Evolutionary conservation across 2,888 invertebrate species (phyloP).

Genomic region (Theodoxus fluviatilis): DNA sequence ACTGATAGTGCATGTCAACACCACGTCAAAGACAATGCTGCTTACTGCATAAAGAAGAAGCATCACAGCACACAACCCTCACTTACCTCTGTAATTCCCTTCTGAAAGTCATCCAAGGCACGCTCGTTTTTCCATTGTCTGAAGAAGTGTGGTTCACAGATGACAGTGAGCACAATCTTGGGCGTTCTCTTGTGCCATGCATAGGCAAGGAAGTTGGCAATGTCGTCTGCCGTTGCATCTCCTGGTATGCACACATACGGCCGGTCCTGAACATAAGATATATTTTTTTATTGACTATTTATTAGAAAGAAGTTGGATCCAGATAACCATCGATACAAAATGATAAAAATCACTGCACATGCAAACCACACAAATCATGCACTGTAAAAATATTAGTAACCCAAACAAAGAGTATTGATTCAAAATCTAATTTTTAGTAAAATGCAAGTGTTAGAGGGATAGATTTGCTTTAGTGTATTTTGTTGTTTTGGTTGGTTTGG

Average conservation of each 20-base stretch:
- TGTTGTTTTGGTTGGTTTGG: too few relatives aligned
- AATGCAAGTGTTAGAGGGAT: too few relatives aligned
- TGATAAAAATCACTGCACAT: neutral
- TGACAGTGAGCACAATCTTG: constrained; percentile 50
- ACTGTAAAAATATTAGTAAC: too few relatives aligned
- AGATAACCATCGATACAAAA: neutral
- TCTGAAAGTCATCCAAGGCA: constrained; percentile 51
- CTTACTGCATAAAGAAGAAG: too few relatives aligned
- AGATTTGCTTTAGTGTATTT: too few relatives aligned
- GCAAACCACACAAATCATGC: neutral
- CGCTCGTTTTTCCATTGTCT: constrained; percentile 45
- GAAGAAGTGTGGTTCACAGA: constrained; percentile 43
- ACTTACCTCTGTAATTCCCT: constrained; percentile 52
- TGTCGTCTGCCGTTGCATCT: constrained; percentile 37
- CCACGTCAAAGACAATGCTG: too few relatives aligned
- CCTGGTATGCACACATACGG: constrained; percentile 44
- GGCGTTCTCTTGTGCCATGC: constrained; percentile 50
- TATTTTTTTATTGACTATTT: neutral
- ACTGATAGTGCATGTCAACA: too few relatives aligned
- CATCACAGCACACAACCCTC: too few relatives aligned
- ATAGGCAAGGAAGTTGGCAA: constrained; percentile 46
- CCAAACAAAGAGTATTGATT: too few relatives aligned
- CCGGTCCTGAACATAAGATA: constrained; percentile 27
- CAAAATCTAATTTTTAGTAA: too few relatives aligned
- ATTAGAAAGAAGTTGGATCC: neutral